Evolutionary conservation across 2,797 vertebrate species (phyloP).

Genomic region (Xenentodon cancila): DNA sequence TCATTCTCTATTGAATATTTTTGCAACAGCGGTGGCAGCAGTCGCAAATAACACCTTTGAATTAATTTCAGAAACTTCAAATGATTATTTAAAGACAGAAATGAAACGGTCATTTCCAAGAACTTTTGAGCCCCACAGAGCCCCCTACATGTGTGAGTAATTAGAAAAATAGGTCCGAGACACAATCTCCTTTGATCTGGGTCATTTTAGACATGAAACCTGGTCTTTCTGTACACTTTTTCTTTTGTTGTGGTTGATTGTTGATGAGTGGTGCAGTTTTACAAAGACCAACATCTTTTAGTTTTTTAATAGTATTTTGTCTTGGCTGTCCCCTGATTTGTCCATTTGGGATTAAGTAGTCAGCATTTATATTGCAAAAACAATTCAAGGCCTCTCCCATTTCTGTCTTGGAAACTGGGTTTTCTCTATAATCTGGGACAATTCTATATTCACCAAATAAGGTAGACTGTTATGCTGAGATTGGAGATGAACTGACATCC

Average conservation of each 20-base stretch:
- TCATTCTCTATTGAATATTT: too few relatives aligned
- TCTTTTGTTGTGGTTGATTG: constrained; percentile 29
- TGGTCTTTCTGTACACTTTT: background rate
- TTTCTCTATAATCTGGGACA: constrained; percentile 27
- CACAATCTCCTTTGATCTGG: constrained; percentile 43
- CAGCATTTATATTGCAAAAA: constrained; percentile 4
- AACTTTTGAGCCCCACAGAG: background rate
- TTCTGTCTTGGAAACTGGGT: constrained; percentile 8
- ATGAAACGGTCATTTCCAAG: too few relatives aligned
- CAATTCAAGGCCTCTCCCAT: background rate
- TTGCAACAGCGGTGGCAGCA: too few relatives aligned
- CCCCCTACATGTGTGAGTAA: constrained; percentile 46
- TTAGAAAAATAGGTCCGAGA: constrained; percentile 50
- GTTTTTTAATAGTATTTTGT: constrained; percentile 5
- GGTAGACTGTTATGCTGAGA: constrained; percentile 31
- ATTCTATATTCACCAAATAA: background rate
- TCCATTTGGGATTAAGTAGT: constrained; percentile 15
- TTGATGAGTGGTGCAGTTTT: constrained; percentile 31
- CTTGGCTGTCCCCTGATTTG: constrained; percentile 3
- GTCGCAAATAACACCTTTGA: too few relatives aligned
- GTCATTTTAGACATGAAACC: constrained; percentile 45
- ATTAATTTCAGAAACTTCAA: too few relatives aligned
- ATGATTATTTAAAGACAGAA: too few relatives aligned
- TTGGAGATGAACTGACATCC: constrained; percentile 42
- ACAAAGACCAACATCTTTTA: background rate